phyloP scores from a whole-genome alignment of 2,797 vertebrate genomes.

The Eurystomus glaucurus region DNA sequence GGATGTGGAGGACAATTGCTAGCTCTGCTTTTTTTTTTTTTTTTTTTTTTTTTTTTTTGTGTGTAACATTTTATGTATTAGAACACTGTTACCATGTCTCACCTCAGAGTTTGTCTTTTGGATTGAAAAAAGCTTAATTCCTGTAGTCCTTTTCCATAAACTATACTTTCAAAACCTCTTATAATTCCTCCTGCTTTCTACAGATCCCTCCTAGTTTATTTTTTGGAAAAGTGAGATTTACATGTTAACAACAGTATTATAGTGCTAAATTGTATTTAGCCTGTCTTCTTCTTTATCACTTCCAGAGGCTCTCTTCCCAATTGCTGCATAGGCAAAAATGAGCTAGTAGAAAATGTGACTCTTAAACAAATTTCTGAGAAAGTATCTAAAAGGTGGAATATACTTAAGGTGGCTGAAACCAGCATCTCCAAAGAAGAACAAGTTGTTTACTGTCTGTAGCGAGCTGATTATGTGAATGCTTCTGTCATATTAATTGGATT shows the following conservation, averaged over 20 bases:
- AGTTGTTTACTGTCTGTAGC: not conserved
- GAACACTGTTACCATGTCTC: not conserved
- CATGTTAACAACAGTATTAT: not conserved
- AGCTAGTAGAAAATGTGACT: not conserved
- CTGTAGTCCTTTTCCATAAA: not conserved
- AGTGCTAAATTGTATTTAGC: not conserved
- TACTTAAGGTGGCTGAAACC: not conserved
- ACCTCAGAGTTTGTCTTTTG: not conserved
- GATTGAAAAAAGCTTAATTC: not conserved
- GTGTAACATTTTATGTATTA: not conserved
- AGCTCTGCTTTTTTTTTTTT: not conserved
- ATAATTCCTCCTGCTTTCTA: not conserved
- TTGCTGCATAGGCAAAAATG: not conserved
- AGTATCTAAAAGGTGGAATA: not conserved
- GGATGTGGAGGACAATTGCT: not conserved
- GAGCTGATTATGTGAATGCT: not conserved
- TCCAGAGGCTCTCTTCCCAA: not conserved
- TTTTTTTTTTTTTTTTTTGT: too few species aligned
- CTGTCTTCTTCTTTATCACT: not conserved
- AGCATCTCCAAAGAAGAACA: not conserved
- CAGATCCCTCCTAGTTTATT: not conserved
- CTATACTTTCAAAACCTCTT: not conserved
- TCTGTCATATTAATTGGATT: not conserved
- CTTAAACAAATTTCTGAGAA: not conserved
- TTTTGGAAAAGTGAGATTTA: not conserved